Percentiles rank a stretch among this genome's conserved stretches.
Conservation (phyloP, 2,888 invertebrate species). For the Pherbina coryleti region DNA sequence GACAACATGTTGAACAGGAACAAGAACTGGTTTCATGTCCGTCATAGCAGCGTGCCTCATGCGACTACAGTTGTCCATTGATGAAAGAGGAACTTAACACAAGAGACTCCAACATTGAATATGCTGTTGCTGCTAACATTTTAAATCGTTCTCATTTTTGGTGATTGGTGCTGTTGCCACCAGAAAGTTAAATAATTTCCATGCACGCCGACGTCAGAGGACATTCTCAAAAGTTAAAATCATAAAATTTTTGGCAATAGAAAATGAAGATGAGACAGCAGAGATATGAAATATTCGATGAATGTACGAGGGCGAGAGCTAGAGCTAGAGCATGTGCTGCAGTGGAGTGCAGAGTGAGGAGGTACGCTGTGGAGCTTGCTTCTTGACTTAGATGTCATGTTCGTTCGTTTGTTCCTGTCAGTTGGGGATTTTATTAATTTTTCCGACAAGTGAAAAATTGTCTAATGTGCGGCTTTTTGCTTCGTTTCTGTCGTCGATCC, state of each 20-base stretch:
- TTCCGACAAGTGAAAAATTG: slow-evolving; percentile 25
- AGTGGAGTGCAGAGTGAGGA: neutral
- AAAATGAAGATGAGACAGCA: neutral
- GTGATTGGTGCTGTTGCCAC: neutral
- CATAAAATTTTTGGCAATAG: neutral
- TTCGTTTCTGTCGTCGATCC: neutral
- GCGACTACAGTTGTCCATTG: neutral
- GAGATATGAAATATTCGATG: neutral
- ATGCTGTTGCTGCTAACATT: neutral
- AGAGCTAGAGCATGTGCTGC: neutral
- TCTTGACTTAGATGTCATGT: too few species aligned
- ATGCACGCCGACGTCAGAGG: neutral
- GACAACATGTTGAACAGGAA: too few species aligned
- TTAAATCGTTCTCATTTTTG: neutral
- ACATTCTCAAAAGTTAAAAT: neutral
- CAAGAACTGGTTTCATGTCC: too few species aligned
- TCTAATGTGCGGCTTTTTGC: slow-evolving; percentile 1
- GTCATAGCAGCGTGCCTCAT: neutral
- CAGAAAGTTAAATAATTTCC: neutral
- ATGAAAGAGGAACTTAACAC: neutral
- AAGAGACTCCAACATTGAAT: neutral
- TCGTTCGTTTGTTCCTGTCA: too few species aligned
- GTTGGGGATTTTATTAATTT: slow-evolving; percentile 14
- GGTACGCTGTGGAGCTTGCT: neutral
- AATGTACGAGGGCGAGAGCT: neutral